These are phyloP conservation scores for Ips nitidus DNA, from an alignment of 1,140 invertebrate genomes.

Conservation along the genomic window DNA sequence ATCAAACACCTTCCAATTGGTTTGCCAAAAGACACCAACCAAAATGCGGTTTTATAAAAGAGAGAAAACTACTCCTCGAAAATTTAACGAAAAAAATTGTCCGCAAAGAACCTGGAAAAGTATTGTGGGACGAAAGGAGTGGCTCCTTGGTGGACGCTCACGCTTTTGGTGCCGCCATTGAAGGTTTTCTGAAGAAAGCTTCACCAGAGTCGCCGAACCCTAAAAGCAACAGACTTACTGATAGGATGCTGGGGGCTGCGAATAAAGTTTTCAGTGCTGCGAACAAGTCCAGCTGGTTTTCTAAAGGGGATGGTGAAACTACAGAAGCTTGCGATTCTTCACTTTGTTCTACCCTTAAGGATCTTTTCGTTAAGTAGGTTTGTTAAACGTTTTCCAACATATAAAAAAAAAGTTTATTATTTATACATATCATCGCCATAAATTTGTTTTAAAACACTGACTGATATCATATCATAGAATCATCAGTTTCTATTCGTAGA, in stretches of 20 bases:
- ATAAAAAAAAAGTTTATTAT: no score
- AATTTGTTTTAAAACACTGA: no score
- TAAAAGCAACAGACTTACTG: slow-evolving; percentile 50
- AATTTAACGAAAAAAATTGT: slow-evolving; percentile 54
- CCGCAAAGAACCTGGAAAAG: slow-evolving; percentile 53
- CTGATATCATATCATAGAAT: no score
- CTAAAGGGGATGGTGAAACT: slow-evolving; percentile 61
- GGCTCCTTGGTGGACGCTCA: slow-evolving; percentile 76
- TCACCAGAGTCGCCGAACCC: slow-evolving; percentile 51
- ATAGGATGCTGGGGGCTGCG: slow-evolving; percentile 38
- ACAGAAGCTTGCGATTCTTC: slow-evolving; percentile 71
- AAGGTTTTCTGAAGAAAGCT: slow-evolving; percentile 68
- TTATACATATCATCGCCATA: no score
- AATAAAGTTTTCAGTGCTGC: slow-evolving; percentile 33
- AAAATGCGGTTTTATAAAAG: slow-evolving; percentile 64
- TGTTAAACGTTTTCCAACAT: no score
- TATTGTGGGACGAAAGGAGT: slow-evolving; percentile 71
- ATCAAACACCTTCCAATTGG: slow-evolving; percentile 63
- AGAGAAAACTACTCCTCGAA: slow-evolving; percentile 47
- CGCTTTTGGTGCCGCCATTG: slow-evolving; percentile 76
- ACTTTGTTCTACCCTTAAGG: slow-evolving; percentile 77
- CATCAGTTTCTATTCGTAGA: no score
- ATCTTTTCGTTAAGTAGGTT: slow-evolving; percentile 64
- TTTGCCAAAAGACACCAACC: slow-evolving; percentile 74
- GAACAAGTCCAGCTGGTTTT: slow-evolving; percentile 55